Evolutionary conservation across 2,797 vertebrate species (phyloP).

Genomic region (Gymnoscopelus microlampas): DNA sequence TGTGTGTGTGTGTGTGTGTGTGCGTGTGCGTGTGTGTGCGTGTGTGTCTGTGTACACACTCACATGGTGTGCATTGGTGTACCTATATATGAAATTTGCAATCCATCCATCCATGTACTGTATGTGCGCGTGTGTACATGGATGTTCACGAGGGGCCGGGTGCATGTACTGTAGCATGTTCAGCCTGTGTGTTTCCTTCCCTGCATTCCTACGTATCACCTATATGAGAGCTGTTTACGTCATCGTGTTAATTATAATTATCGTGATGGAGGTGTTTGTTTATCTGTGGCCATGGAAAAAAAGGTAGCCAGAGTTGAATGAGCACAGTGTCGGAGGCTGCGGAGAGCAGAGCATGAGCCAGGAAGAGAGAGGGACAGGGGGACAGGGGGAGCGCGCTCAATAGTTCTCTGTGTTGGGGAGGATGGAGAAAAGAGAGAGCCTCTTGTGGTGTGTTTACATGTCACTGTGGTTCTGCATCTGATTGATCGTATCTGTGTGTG

Average conservation of each 20-base stretch:
- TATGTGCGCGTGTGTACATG: constrained; percentile 9
- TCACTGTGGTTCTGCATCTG: constrained; percentile 60
- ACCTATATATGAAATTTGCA: background rate
- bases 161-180: constrained; percentile 22
- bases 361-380: constrained; percentile 60
- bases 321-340: constrained; percentile 58
- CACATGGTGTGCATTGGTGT: background rate
- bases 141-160: background rate
- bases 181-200: constrained; percentile 18
- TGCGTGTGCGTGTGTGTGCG: background rate
- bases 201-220: constrained; percentile 18
- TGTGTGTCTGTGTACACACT: background rate
- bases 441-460: constrained; percentile 75
- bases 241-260: constrained; percentile 71
- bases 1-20: constrained; percentile 16
- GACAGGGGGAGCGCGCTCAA: constrained; percentile 52
- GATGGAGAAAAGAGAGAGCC: constrained; percentile 60
- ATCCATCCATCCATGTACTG: background rate
- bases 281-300: constrained; percentile 69
- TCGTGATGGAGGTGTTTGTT: constrained; percentile 73
- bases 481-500: constrained; percentile 57
- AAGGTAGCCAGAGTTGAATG: constrained; percentile 67
- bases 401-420: constrained; percentile 67
- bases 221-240: constrained; percentile 49
- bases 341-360: constrained; percentile 36